These are phyloP conservation scores for Anas flavirostris DNA, from an alignment of 2,797 vertebrate genomes.

Conservation along the genomic window DNA sequence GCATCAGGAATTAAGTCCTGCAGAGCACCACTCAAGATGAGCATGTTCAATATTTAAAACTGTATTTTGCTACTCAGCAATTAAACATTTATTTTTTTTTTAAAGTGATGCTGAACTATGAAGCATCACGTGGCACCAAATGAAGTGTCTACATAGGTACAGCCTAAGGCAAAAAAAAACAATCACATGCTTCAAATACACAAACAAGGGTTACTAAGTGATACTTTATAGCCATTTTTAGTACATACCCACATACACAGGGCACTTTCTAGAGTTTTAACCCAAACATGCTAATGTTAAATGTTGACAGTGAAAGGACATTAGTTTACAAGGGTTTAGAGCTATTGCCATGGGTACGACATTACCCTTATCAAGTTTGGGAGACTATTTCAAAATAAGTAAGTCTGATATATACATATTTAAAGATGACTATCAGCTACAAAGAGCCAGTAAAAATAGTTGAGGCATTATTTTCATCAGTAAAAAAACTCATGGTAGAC, in stretches of 20 bases:
- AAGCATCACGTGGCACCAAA: neutral
- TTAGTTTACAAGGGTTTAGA: neutral
- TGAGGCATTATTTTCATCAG: neutral
- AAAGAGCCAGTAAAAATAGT: neutral
- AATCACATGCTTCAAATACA: neutral
- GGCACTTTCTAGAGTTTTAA: neutral
- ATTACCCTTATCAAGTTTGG: neutral
- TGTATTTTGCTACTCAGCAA: neutral
- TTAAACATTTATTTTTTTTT: too few relatives aligned
- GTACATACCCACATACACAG: neutral
- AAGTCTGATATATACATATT: too few relatives aligned
- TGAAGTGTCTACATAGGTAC: neutral
- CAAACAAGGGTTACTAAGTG: neutral
- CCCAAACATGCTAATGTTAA: neutral
- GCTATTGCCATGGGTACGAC: neutral
- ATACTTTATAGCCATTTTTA: neutral
- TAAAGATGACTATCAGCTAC: neutral
- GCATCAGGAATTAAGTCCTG: neutral
- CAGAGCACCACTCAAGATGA: neutral
- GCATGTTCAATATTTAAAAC: neutral
- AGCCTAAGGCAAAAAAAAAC: neutral
- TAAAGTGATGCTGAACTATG: neutral
- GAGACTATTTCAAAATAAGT: neutral
- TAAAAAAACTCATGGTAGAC: neutral
- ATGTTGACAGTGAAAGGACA: neutral